Conservation (phyloP, 2,113 vertebrate species). For the Lycaon pictus region DNA sequence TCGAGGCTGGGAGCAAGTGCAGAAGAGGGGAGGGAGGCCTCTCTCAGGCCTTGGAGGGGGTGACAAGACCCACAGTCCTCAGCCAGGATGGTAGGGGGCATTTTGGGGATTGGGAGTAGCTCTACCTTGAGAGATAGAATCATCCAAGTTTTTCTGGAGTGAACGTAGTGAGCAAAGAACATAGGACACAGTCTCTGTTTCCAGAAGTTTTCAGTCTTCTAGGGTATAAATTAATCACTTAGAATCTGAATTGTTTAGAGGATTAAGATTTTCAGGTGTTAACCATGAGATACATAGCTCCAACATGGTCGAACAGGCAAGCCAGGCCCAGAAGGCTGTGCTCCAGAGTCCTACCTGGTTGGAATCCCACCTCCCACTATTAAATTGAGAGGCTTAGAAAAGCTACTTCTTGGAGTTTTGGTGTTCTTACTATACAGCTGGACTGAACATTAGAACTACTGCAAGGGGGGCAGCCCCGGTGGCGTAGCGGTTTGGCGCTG, state of each 20-base stretch:
- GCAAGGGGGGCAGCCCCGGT: no score
- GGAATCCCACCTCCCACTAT: background rate
- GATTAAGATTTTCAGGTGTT: background rate
- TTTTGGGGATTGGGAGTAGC: background rate
- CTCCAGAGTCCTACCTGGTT: background rate
- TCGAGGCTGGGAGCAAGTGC: accelerated
- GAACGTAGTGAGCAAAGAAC: background rate
- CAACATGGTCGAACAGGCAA: background rate
- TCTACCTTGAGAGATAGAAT: background rate
- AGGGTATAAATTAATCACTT: background rate
- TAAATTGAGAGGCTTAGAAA: background rate
- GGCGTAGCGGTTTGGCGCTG: no score
- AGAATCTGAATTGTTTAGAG: background rate
- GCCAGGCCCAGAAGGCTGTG: background rate
- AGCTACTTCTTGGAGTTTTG: background rate
- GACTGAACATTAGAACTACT: background rate
- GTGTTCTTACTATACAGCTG: background rate
- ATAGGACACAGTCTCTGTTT: background rate
- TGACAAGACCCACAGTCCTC: background rate
- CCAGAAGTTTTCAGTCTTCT: background rate
- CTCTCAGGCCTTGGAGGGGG: background rate
- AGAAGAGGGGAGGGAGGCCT: background rate
- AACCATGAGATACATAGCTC: background rate
- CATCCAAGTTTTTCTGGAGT: slow-evolving; percentile 18
- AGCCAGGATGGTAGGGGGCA: background rate